phyloP scores from a whole-genome alignment of 2,888 invertebrate genomes.

The Tipula vernalis region DNA sequence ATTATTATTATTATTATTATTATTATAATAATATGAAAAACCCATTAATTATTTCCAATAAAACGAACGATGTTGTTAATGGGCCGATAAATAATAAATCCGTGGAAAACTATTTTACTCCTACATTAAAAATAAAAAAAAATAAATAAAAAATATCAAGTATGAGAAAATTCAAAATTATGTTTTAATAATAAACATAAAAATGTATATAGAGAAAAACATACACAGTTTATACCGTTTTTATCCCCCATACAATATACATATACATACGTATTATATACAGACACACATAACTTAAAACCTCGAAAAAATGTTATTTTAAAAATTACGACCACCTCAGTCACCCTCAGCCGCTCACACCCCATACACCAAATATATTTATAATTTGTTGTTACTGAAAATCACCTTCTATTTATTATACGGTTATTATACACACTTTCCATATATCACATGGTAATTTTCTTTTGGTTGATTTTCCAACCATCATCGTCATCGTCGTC shows the following conservation, averaged over 20 bases:
- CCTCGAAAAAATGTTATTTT: neutral
- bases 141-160: neutral
- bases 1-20: neutral
- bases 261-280: neutral
- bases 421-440: neutral
- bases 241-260: neutral
- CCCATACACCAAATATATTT: neutral
- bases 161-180: slow-evolving; percentile 5
- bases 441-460: neutral
- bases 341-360: neutral
- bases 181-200: slow-evolving; percentile 8
- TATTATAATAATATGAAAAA: slow-evolving; percentile 16
- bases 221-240: neutral
- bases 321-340: neutral
- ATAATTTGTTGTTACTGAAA: neutral
- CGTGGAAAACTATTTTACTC: slow-evolving; percentile 18
- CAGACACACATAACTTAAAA: neutral
- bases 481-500: neutral
- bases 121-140: neutral
- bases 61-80: slow-evolving; percentile 22
- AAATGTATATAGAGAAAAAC: neutral
- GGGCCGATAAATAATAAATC: slow-evolving; percentile 22
- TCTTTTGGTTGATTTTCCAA: neutral
- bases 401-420: neutral
- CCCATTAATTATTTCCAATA: slow-evolving; percentile 21